These are phyloP conservation scores for Phaethon lepturus DNA, from an alignment of 2,113 vertebrate genomes.

Conservation along the genomic window DNA sequence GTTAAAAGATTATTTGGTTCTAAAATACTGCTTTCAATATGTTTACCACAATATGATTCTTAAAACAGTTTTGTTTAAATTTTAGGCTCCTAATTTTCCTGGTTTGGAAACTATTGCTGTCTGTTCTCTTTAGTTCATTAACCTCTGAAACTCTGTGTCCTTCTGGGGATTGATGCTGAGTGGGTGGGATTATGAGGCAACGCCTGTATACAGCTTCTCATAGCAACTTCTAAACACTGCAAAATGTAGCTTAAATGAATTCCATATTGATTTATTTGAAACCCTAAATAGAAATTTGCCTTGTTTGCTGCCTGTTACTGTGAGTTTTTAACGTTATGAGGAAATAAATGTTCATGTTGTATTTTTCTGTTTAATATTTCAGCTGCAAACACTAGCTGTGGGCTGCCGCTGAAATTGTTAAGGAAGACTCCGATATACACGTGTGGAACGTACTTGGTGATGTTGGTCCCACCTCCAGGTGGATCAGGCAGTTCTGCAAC, in stretches of 20 bases:
- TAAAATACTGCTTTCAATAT: neutral
- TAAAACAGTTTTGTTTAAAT: neutral
- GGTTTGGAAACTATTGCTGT: neutral
- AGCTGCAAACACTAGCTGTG: slow-evolving; percentile 96
- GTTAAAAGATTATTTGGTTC: neutral
- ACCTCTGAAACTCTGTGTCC: neutral
- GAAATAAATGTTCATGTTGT: neutral
- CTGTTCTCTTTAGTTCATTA: neutral
- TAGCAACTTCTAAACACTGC: neutral
- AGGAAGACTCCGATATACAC: slow-evolving; percentile 95
- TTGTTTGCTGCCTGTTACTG: neutral
- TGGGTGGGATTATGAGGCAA: neutral
- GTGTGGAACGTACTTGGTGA: slow-evolving; percentile 94
- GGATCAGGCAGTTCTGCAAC: slow-evolving; percentile 97
- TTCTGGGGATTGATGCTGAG: neutral
- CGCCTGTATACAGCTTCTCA: neutral
- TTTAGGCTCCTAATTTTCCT: neutral
- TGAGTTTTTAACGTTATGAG: neutral
- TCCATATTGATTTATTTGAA: neutral
- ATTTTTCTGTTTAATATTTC: neutral
- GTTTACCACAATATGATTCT: neutral
- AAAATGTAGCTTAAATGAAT: neutral
- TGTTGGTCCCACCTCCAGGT: slow-evolving; percentile 94
- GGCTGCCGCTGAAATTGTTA: slow-evolving; percentile 92
- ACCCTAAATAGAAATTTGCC: neutral